Base-by-base conservation (phyloP, 2,888 invertebrate species). In the Chymomyza fuscimana region DNA sequence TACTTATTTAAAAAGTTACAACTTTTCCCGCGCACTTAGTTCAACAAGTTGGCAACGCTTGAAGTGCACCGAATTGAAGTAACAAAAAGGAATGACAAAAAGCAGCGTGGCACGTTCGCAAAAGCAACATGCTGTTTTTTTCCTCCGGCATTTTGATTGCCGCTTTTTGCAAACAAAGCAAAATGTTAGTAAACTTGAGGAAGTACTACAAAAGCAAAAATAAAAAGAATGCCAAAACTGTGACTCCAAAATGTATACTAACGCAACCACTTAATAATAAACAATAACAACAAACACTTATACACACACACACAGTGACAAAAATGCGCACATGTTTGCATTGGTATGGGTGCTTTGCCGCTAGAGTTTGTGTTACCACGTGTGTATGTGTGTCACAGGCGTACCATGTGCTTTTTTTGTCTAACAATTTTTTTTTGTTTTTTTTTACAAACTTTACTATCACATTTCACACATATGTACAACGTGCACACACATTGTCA, bases 331-430 rank as follows among this genome's bases (percentile, higher is more conserved):
- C 12, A 54, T 51, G 50, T 64, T 65, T n/a, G 69, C n/a, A 12
- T 16, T 36, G 40, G 50, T 46, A 22, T 62, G 50, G 50, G 36
- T 25, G 22, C 16, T 40, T 46, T 10, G 62, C 50, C 40, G 25
- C 40, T 62, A 19, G 40, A n/a, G 29, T 58, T 12, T 58, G 25
- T 50, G 62, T 70, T 22, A 79, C 72, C 88, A 88, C 82, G 87
- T 88, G 88, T 63, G 29, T 54, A 54, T 56, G 59, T 52, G 72
- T 5, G 72, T 79, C 69, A 67, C 77, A 77, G 76, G 76, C 76
- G 77, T 72, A 72, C 88, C 86, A 86, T 86, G 89, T 86, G 86
- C 86, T 88, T 87, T 84, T 78, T 64, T 64, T 65, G 68, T 80
- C 65, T 62, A 82, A 77, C 63, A 81, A 79, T 66, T 60, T 65